Evolutionary conservation across 2,797 vertebrate species (phyloP).

Genomic region (Hydrocynus forskahlii): DNA sequence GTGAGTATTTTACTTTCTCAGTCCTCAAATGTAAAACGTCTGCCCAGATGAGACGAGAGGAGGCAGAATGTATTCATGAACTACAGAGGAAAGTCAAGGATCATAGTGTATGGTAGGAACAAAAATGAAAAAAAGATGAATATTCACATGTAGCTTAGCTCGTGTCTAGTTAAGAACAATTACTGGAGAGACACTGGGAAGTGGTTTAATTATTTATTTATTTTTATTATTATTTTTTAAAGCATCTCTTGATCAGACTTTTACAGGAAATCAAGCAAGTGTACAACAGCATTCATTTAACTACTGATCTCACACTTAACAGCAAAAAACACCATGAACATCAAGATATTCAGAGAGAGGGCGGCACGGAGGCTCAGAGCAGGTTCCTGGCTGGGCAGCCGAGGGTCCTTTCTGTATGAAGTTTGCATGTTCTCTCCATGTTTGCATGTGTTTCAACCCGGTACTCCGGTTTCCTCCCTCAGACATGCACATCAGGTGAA

Average conservation of each 20-base stretch:
- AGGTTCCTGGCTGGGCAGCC: no score
- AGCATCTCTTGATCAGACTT: slow-evolving; percentile 18
- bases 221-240: background rate
- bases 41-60: background rate
- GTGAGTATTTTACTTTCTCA: no score
- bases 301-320: slow-evolving; percentile 25
- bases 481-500: no score
- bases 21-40: no score
- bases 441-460: no score
- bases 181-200: background rate
- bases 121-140: no score
- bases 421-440: no score
- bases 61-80: background rate
- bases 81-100: no score
- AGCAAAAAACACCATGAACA: slow-evolving; percentile 19
- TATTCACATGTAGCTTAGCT: background rate
- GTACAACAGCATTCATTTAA: slow-evolving; percentile 20
- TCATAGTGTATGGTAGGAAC: no score
- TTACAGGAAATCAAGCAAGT: slow-evolving; percentile 12
- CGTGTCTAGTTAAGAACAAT: background rate
- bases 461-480: no score
- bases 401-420: no score
- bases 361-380: no score
- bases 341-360: background rate
- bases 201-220: background rate